These are phyloP conservation scores for Lacerta agilis DNA, from an alignment of 2,797 vertebrate species.

Conservation along the genomic window DNA sequence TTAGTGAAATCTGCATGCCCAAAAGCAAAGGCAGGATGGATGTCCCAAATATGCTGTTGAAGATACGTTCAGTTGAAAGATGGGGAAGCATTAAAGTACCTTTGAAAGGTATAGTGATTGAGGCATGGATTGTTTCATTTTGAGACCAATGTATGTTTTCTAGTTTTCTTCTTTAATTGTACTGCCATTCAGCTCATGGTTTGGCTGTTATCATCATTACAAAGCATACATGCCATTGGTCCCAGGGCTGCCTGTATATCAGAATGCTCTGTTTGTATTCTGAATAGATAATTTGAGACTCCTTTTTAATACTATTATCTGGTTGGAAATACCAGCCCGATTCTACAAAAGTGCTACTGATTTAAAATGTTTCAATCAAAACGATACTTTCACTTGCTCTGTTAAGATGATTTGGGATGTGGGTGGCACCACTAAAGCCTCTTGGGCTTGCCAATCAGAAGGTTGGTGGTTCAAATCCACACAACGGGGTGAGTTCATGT, in stretches of 20 bases:
- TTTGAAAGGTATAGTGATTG: neutral
- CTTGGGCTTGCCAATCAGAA: no score
- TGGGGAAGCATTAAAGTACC: neutral
- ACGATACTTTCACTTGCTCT: neutral
- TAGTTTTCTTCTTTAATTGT: neutral
- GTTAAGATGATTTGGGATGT: no score
- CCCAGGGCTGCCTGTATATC: neutral
- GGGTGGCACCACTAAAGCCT: no score
- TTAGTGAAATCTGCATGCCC: conserved; percentile 11
- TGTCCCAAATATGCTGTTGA: neutral
- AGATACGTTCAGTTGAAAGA: conserved; percentile 20
- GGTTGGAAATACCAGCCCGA: neutral
- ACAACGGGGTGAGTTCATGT: no score
- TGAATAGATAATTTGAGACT: neutral
- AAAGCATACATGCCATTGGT: neutral
- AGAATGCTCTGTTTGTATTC: neutral
- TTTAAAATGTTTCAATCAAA: neutral
- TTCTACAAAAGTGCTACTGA: neutral
- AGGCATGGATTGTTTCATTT: neutral
- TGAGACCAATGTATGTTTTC: neutral
- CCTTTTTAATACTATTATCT: no score
- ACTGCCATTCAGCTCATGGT: neutral
- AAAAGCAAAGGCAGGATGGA: conserved; percentile 10
- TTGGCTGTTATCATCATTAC: neutral
- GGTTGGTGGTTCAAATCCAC: no score